Conservation (phyloP, 2,113 vertebrate species). For the Cynocephalus volans region DNA sequence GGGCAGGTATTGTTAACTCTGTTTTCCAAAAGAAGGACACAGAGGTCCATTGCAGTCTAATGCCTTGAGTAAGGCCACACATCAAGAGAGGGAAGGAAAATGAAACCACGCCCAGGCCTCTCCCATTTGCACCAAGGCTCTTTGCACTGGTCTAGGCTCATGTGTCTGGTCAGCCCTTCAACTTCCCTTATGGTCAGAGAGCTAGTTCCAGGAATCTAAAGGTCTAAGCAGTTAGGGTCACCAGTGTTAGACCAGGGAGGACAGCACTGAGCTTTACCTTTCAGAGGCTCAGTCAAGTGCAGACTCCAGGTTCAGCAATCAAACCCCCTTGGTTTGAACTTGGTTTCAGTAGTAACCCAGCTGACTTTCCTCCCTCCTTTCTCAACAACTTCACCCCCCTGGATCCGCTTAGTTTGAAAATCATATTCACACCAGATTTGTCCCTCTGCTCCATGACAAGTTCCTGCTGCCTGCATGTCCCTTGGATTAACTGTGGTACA, state of each 20-base stretch:
- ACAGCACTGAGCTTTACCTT: background rate
- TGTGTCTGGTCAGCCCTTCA: background rate
- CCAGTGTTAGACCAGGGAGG: background rate
- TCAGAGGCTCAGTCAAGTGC: background rate
- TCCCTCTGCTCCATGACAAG: background rate
- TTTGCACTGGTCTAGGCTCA: background rate
- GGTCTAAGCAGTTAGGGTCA: background rate
- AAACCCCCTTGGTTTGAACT: background rate
- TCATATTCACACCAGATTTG: background rate
- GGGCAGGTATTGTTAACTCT: conserved; percentile 83
- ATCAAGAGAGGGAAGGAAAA: conserved; percentile 47
- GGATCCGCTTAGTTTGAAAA: background rate
- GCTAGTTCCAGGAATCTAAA: background rate
- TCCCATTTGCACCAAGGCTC: background rate
- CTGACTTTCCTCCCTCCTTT: background rate
- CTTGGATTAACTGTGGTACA: background rate
- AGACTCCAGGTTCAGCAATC: background rate
- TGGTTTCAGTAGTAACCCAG: background rate
- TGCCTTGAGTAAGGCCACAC: conserved; percentile 78
- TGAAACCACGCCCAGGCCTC: background rate
- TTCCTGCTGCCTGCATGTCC: background rate
- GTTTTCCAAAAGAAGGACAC: conserved; percentile 68
- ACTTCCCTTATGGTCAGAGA: background rate
- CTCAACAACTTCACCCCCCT: background rate
- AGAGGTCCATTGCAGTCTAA: conserved; percentile 62